A percentile compares a stretch with the other conserved stretches of the same genome.
Conservation (phyloP, 1,140 invertebrate species). For the Gonatopus flavifemur region DNA sequence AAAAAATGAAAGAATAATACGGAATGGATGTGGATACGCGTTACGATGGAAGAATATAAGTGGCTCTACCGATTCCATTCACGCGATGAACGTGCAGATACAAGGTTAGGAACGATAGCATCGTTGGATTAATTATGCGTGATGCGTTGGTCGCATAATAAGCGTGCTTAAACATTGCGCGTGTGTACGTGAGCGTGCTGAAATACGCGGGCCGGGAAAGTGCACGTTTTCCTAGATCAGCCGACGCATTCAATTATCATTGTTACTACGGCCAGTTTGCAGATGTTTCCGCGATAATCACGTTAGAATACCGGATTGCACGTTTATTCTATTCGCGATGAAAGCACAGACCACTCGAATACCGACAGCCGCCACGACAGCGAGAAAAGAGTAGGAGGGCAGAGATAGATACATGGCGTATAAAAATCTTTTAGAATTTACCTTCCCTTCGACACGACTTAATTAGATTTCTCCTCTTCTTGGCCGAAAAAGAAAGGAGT, state of each 20-base stretch:
- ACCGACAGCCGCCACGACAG: too few species aligned
- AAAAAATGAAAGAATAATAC: too few species aligned
- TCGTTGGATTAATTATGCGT: constrained; percentile 45
- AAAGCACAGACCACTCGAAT: too few species aligned
- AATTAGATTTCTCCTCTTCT: too few species aligned
- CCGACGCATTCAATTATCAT: constrained; percentile 43
- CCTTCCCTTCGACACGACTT: too few species aligned
- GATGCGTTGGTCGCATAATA: constrained; percentile 27
- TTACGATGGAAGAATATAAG: constrained; percentile 30
- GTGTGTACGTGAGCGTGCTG: constrained; percentile 1
- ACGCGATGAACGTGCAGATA: constrained; percentile 22
- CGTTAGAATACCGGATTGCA: constrained; percentile 21
- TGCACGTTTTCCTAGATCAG: neutral
- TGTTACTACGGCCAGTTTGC: constrained; percentile 28
- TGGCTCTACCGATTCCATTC: constrained; percentile 29
- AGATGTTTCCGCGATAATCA: constrained; percentile 44
- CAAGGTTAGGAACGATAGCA: constrained; percentile 34
- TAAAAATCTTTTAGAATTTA: too few species aligned
- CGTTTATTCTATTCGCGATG: constrained; percentile 31
- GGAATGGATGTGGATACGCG: too few species aligned
- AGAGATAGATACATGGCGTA: too few species aligned
- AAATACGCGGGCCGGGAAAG: neutral
- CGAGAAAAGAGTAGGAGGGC: too few species aligned
- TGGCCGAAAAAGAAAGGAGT: too few species aligned
- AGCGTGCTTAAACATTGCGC: constrained; percentile 3